Evolutionary conservation across 2,113 vertebrate genomes (phyloP).

Genomic region (Coptodon rendalli): DNA sequence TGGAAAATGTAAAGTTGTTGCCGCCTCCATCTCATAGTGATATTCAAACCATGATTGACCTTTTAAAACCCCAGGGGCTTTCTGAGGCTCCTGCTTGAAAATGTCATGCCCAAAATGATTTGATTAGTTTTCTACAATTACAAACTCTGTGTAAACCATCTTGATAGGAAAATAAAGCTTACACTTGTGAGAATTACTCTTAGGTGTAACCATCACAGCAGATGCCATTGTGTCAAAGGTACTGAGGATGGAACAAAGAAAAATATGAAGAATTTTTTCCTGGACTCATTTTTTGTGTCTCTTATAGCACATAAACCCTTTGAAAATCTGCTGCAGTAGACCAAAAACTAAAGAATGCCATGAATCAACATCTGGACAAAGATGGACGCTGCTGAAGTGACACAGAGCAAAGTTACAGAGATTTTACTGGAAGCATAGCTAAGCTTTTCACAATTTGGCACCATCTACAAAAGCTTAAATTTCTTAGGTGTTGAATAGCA

Average conservation of each 20-base stretch:
- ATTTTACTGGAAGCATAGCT: not conserved
- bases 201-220: not conserved
- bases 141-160: not conserved
- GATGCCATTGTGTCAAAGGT: not conserved
- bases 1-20: not conserved
- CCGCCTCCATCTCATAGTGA: not conserved
- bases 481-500: not conserved
- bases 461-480: rapidly evolving
- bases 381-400: not conserved
- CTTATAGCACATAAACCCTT: not conserved
- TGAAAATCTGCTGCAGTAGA: not conserved
- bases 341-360: not conserved
- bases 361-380: not conserved
- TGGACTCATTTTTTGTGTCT: not conserved
- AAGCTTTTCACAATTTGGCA: not conserved
- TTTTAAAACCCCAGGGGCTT: not conserved
- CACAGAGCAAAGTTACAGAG: rapidly evolving
- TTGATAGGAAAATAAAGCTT: not conserved
- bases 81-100: not conserved
- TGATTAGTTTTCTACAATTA: not conserved
- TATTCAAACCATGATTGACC: not conserved
- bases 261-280: not conserved
- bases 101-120: not conserved
- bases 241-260: rapidly evolving
- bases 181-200: not conserved